Percentiles rank a stretch among this genome's conserved stretches.
Evolutionary conservation across 2,113 vertebrate species (phyloP).

Genomic region (Setophaga coronata): DNA sequence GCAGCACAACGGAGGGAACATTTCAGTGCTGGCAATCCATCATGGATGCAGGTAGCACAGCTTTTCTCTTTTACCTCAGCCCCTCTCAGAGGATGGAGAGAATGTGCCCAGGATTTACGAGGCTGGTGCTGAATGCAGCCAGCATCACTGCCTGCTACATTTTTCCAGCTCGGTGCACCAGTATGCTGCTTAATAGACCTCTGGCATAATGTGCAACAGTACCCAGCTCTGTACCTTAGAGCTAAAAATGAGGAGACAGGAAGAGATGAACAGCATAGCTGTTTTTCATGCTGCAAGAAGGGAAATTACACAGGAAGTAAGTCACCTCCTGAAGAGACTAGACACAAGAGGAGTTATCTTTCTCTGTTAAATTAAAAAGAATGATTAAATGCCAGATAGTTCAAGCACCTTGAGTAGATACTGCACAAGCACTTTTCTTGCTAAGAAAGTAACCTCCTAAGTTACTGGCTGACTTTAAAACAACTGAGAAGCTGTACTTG

Average conservation of each 20-base stretch:
- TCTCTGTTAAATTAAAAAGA: not conserved
- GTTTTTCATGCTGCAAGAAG: not conserved
- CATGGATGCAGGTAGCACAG: not conserved
- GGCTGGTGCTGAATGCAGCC: slow-evolving; percentile 5
- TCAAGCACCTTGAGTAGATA: not conserved
- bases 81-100: not conserved
- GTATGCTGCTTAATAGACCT: slow-evolving; percentile 62
- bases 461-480: not conserved
- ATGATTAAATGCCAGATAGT: slow-evolving; percentile 11
- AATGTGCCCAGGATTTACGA: slow-evolving; percentile 17
- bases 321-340: slow-evolving; percentile 23
- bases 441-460: not conserved
- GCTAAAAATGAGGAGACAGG: slow-evolving; percentile 33
- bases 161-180: slow-evolving; percentile 56
- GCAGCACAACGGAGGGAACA: accelerated
- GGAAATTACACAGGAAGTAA: slow-evolving; percentile 57
- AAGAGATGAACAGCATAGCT: slow-evolving; percentile 14
- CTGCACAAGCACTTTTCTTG: not conserved
- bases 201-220: slow-evolving; percentile 27
- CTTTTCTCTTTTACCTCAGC: slow-evolving; percentile 9
- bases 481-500: not conserved
- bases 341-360: not conserved
- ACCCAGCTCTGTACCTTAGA: not conserved
- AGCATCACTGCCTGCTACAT: slow-evolving; percentile 36
- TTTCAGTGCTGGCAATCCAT: not conserved